Base-by-base conservation (phyloP, 53 echinoderm and acorn worm species). In the Luidia sarsii region DNA sequence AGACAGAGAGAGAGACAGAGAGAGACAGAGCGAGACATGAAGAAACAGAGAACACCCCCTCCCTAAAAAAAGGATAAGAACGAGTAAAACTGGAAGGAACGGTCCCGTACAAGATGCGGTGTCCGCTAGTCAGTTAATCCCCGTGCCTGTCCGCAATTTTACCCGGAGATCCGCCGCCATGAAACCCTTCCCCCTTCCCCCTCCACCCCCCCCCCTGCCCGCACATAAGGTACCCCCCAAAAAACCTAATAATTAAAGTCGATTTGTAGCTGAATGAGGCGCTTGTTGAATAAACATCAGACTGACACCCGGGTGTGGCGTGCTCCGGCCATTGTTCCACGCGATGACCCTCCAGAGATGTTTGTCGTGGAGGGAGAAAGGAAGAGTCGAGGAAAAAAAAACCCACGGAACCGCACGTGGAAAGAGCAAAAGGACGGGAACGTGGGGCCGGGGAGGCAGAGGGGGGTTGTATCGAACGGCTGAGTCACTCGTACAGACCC, bases 191-290 rank as follows among this genome's bases (percentile, higher is more conserved):
- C n/a, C n/a, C n/a, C n/a, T n/a, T n/a, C n/a, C n/a, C n/a, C n/a
- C n/a, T n/a, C n/a, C n/a, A n/a, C n/a, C n/a, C n/a, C n/a, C n/a
- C n/a, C n/a, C n/a, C n/a, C n/a, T n/a, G n/a, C n/a, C n/a, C n/a
- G n/a, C n/a, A n/a, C n/a, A n/a, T n/a, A n/a, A n/a, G n/a, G n/a
- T n/a, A n/a, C n/a, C n/a, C n/a, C n/a, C n/a, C n/a, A n/a, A n/a
- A n/a, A n/a, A n/a, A n/a, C n/a, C 39, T 29, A 77, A 77, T 77
- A 77, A 77, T 77, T 60, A 77, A 77, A 77, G 77, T 77, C 77
- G 77, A 77, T 77, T 77, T 59, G 77, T 60, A 59, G 61, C 31
- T 77, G 48, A 45, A 61, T 57, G 77, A 41, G 31, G 61, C 41
- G 77, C n/a, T n/a, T 77, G 77, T 77, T 77, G 77, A 55, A 77